These are phyloP conservation scores for Cherax quadricarinatus DNA, from an alignment of 1,140 invertebrate genomes.

Conservation along the genomic window DNA sequence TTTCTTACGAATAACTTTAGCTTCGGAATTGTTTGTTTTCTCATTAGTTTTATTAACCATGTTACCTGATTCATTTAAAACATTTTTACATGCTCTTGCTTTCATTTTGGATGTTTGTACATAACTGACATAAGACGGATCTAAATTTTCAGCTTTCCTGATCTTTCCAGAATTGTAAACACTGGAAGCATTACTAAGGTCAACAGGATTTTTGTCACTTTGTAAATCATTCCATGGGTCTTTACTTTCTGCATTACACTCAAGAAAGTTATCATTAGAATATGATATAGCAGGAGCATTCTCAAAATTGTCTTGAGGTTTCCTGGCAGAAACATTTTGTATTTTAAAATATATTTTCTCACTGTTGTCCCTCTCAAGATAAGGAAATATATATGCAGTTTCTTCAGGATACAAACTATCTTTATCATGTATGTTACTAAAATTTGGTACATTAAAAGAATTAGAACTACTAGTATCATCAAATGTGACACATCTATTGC, in stretches of 20 bases:
- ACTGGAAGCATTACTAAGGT: conserved; percentile 30
- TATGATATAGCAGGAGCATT: neutral
- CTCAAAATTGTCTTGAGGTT: neutral
- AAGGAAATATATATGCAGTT: conserved; percentile 12
- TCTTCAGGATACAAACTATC: conserved; percentile 25
- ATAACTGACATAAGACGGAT: neutral
- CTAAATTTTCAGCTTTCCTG: neutral
- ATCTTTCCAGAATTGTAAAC: conserved; percentile 7
- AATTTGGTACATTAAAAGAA: conserved; percentile 31
- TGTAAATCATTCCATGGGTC: neutral
- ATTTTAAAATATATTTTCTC: conserved; percentile 31
- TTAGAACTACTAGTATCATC: conserved; percentile 15
- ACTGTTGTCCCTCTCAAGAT: conserved; percentile 33
- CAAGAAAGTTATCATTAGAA: neutral
- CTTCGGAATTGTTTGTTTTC: neutral
- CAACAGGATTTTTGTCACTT: conserved; percentile 32
- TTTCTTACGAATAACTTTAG: neutral
- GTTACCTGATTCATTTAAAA: neutral
- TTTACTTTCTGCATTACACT: neutral
- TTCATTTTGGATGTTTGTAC: neutral
- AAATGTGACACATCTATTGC: conserved; percentile 4
- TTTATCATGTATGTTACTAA: conserved; percentile 19
- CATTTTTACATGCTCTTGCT: neutral
- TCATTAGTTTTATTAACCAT: neutral
- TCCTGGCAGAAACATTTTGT: conserved; percentile 24